Evolutionary conservation across 2,113 vertebrate genomes (phyloP).

Genomic region (Zapus hudsonius): DNA sequence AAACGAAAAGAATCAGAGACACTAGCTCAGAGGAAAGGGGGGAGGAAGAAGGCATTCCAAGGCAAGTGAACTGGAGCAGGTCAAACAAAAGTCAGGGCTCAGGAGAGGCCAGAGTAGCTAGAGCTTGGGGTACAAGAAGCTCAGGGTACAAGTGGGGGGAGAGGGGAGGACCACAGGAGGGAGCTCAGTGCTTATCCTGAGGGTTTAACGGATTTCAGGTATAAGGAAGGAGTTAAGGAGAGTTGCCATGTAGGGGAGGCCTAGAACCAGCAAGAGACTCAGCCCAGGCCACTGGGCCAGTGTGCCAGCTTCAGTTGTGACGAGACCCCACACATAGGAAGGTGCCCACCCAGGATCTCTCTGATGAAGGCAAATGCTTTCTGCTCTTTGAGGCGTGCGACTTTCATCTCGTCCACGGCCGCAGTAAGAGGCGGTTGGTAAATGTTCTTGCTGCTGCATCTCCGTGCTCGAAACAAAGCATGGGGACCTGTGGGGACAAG

Average conservation of each 20-base stretch:
- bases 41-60: neutral
- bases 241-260: neutral
- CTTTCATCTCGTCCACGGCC: constrained; percentile 92
- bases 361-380: constrained; percentile 92
- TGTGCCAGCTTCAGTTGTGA: neutral
- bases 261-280: neutral
- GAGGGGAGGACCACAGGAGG: neutral
- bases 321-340: neutral
- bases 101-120: neutral
- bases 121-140: neutral
- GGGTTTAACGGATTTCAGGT: neutral
- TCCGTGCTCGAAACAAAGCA: constrained; percentile 82
- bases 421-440: constrained; percentile 91
- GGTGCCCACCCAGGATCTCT: constrained; percentile 92
- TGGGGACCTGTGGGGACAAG: constrained; percentile 84
- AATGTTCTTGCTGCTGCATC: constrained; percentile 90
- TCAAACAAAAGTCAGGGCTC: neutral
- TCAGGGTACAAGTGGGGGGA: neutral
- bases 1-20: neutral
- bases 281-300: fast-evolving
- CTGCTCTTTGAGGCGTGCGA: constrained; percentile 91
- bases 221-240: neutral
- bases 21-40: neutral
- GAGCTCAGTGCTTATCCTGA: neutral
- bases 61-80: neutral